Percentiles rank a stretch among this genome's conserved stretches.
These are phyloP conservation scores for Syrrhaptes paradoxus DNA, from an alignment of 2,113 vertebrate species.

Conservation along the genomic window DNA sequence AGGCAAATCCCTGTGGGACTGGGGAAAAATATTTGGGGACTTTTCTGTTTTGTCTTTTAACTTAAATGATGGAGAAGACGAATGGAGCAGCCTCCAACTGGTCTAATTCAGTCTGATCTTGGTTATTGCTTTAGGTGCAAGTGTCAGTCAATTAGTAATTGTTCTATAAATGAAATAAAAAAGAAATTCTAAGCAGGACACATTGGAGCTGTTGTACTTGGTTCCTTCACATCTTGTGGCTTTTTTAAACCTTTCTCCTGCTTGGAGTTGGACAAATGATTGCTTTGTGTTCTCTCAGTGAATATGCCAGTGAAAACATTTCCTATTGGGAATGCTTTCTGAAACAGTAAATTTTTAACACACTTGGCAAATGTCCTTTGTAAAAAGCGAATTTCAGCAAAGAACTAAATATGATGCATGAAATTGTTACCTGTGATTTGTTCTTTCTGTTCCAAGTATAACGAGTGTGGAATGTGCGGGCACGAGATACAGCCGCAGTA, in stretches of 20 bases:
- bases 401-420: constrained; percentile 17
- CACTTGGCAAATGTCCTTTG: constrained; percentile 18
- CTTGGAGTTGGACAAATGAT: background rate
- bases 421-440: constrained; percentile 37
- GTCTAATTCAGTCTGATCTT: background rate
- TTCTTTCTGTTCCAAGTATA: constrained; percentile 19
- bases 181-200: background rate
- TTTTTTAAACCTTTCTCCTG: constrained; percentile 8
- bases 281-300: background rate
- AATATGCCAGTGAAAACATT: constrained; percentile 20
- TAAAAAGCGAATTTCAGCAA: constrained; percentile 30
- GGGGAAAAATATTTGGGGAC: background rate
- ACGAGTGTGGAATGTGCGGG: background rate
- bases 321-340: constrained; percentile 42
- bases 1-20: background rate
- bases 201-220: background rate
- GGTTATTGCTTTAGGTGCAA: background rate
- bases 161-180: background rate
- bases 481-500: background rate
- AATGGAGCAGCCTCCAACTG: background rate
- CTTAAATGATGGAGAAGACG: background rate
- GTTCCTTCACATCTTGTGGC: background rate
- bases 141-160: background rate
- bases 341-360: constrained; percentile 33
- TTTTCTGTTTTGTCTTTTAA: background rate